phyloP scores from a whole-genome alignment of 2,888 invertebrate species.

The Lycocerus yunnanus region DNA sequence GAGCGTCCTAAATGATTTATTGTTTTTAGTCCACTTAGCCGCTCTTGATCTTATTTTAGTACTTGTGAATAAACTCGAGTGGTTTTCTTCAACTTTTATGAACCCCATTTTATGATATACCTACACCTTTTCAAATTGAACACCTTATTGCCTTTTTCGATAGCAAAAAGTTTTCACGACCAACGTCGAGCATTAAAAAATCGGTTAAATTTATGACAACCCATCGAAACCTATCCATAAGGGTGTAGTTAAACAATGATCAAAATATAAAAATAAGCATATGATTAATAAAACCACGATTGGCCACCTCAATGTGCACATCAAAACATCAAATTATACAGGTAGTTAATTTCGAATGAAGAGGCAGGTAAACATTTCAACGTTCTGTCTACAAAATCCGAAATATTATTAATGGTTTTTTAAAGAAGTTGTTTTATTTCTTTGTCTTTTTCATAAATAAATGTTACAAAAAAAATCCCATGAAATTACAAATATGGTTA shows the following conservation, averaged over 20 bases:
- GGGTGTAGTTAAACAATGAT: neutral
- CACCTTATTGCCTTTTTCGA: neutral
- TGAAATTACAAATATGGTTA: neutral
- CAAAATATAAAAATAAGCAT: neutral
- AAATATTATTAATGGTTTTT: conserved; percentile 32
- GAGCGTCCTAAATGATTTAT: conserved; percentile 30
- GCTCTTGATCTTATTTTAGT: conserved; percentile 30
- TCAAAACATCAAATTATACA: conserved; percentile 26
- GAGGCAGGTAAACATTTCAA: conserved; percentile 31
- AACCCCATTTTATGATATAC: neutral
- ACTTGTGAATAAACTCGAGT: conserved; percentile 23
- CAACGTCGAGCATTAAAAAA: neutral
- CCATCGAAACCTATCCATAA: neutral
- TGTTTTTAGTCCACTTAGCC: conserved; percentile 33
- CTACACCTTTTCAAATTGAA: neutral
- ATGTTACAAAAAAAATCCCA: neutral
- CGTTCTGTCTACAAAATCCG: conserved; percentile 25
- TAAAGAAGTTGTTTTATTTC: conserved; percentile 21
- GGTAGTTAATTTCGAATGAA: conserved; percentile 27
- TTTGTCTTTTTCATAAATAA: neutral
- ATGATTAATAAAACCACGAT: neutral
- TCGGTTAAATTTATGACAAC: neutral
- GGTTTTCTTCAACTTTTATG: conserved; percentile 18
- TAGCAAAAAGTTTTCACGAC: neutral
- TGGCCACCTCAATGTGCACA: neutral